Percentiles rank a stretch among this genome's conserved stretches.
Evolutionary conservation across 2,888 invertebrate genomes (phyloP).

Genomic region (Pediacus dermestoides): DNA sequence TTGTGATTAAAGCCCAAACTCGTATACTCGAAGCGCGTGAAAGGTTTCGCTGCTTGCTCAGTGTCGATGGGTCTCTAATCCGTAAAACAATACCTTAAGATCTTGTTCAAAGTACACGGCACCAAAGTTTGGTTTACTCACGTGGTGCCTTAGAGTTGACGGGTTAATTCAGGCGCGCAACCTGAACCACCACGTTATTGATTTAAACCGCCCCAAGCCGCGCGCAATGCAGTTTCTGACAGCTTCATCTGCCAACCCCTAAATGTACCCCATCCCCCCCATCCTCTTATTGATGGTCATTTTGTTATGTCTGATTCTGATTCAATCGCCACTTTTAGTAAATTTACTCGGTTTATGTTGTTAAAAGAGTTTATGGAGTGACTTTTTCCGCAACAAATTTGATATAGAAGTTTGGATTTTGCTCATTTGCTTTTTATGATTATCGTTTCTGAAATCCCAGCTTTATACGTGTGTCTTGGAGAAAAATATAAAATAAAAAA

Average conservation of each 20-base stretch:
- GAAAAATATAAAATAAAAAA: too few species aligned
- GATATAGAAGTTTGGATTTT: conserved; percentile 15
- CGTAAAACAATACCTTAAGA: too few species aligned
- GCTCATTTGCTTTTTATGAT: conserved; percentile 12
- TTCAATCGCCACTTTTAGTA: conserved; percentile 32
- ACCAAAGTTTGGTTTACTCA: too few species aligned
- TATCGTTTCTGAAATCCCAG: too few species aligned
- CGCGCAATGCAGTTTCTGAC: conserved; percentile 38
- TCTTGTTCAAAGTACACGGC: too few species aligned
- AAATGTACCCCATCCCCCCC: conserved; percentile 4
- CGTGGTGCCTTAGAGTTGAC: too few species aligned
- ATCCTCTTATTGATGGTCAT: conserved; percentile 37
- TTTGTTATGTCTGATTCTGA: conserved; percentile 40
- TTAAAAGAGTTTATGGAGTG: conserved; percentile 13
- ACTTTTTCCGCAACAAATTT: conserved; percentile 13
- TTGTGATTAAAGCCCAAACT: too few species aligned
- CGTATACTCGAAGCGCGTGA: too few species aligned
- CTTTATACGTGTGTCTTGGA: too few species aligned
- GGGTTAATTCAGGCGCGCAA: conserved; percentile 38
- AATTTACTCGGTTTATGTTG: conserved; percentile 15
- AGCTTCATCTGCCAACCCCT: conserved; percentile 33
- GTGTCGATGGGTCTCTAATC: too few species aligned
- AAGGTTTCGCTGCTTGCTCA: too few species aligned
- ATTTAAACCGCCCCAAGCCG: conserved; percentile 39
- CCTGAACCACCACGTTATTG: conserved; percentile 37